phyloP scores from a whole-genome alignment of 1,140 invertebrate genomes.

The Thereuonema tuberculata region DNA sequence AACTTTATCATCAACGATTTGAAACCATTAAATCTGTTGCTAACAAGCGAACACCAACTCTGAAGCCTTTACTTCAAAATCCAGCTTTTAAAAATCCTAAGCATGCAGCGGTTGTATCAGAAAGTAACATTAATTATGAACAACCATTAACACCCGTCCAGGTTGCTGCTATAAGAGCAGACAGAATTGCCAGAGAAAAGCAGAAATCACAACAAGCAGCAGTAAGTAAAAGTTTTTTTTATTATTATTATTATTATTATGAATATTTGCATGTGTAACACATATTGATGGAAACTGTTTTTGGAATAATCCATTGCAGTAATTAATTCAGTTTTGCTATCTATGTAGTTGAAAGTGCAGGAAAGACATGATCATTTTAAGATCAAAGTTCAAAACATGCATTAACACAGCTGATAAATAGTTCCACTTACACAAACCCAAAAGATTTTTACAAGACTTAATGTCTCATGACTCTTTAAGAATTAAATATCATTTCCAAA shows the following conservation, averaged over 20 bases:
- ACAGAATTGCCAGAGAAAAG: constrained; percentile 69
- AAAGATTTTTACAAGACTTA: too few species aligned
- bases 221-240: too few species aligned
- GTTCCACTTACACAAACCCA: too few species aligned
- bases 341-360: too few species aligned
- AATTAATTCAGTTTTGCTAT: neutral
- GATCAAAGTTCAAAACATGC: too few species aligned
- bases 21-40: constrained; percentile 61
- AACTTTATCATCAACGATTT: constrained; percentile 53
- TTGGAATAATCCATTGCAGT: neutral
- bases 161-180: constrained; percentile 66
- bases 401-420: too few species aligned
- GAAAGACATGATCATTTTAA: too few species aligned
- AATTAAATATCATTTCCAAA: too few species aligned
- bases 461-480: too few species aligned
- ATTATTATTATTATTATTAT: constrained; percentile 23
- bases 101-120: constrained; percentile 62
- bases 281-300: neutral
- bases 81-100: constrained; percentile 61
- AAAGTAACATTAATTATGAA: constrained; percentile 75
- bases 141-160: constrained; percentile 65
- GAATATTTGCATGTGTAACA: neutral
- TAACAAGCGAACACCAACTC: constrained; percentile 48
- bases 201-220: constrained; percentile 32
- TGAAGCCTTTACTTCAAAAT: constrained; percentile 53